Conservation (phyloP, 2,888 invertebrate species). For the Pyrocoelia pectoralis region DNA sequence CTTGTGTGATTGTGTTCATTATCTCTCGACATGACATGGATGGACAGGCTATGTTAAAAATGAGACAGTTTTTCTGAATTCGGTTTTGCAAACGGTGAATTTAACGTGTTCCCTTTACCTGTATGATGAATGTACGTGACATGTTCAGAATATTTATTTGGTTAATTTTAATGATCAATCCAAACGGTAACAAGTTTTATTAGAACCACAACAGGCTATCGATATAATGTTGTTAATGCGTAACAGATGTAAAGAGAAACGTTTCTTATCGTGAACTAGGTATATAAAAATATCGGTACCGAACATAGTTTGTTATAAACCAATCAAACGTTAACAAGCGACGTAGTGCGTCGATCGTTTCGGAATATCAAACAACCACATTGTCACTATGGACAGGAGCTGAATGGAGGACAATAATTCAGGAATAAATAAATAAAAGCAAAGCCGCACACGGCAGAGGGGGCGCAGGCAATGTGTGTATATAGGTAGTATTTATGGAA, state of each 20-base stretch:
- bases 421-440: slow-evolving; percentile 56
- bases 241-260: slow-evolving; percentile 29
- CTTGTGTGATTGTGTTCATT: slow-evolving; percentile 38
- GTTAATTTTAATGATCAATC: slow-evolving; percentile 15
- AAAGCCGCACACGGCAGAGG: slow-evolving; percentile 45
- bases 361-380: slow-evolving; percentile 51
- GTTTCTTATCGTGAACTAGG: slow-evolving; percentile 34
- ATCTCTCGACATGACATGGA: slow-evolving; percentile 35
- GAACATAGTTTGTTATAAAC: slow-evolving; percentile 48
- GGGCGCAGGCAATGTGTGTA: slow-evolving; percentile 42
- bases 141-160: slow-evolving; percentile 17
- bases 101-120: slow-evolving; percentile 20
- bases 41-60: slow-evolving; percentile 35
- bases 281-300: slow-evolving; percentile 37
- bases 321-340: slow-evolving; percentile 50
- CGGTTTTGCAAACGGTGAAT: slow-evolving; percentile 20
- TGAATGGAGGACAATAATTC: slow-evolving; percentile 52
- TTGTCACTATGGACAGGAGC: slow-evolving; percentile 50
- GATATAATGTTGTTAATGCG: not conserved
- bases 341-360: slow-evolving; percentile 46
- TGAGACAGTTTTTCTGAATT: slow-evolving; percentile 31
- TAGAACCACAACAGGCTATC: slow-evolving; percentile 1
- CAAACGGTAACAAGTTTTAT: slow-evolving; percentile 20
- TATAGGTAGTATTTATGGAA: slow-evolving; percentile 55
- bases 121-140: slow-evolving; percentile 24